phyloP scores from a whole-genome alignment of 2,113 vertebrate species.

The Prunella fulvescens region DNA sequence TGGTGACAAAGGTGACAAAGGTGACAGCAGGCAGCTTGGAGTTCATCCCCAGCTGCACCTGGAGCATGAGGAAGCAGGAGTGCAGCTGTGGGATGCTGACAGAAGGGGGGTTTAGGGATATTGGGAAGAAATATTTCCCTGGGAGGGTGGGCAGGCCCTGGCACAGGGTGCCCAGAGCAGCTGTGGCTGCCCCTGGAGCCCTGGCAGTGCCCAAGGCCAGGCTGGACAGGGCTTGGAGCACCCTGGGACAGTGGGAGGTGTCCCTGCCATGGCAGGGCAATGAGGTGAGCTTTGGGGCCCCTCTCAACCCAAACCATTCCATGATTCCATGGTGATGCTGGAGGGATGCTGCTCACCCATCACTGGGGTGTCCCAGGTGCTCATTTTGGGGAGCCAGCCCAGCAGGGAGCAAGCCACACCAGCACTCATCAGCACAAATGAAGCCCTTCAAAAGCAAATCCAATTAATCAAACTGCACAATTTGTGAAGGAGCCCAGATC shows the following conservation, averaged over 20 bases:
- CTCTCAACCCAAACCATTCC: neutral
- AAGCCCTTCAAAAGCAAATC: neutral
- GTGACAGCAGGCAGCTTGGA: neutral
- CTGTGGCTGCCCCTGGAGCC: neutral
- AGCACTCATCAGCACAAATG: neutral
- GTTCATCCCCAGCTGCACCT: rapidly evolving
- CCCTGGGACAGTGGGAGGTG: rapidly evolving
- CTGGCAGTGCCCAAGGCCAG: neutral
- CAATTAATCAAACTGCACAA: neutral
- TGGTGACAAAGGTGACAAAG: neutral
- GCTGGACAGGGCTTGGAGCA: neutral
- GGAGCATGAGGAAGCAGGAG: neutral
- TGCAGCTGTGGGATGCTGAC: neutral
- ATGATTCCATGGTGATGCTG: neutral
- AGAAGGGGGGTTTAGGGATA: neutral
- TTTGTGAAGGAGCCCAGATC: neutral
- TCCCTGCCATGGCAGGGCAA: neutral
- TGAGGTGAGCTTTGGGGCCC: too few relatives aligned
- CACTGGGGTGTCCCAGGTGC: rapidly evolving
- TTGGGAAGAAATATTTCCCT: neutral
- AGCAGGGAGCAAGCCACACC: neutral
- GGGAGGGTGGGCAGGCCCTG: rapidly evolving
- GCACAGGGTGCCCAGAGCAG: neutral
- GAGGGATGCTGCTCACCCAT: neutral
- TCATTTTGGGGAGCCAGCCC: neutral